Base-by-base conservation (phyloP, 1,140 invertebrate genomes). In the Macrocentrus cingulum region DNA sequence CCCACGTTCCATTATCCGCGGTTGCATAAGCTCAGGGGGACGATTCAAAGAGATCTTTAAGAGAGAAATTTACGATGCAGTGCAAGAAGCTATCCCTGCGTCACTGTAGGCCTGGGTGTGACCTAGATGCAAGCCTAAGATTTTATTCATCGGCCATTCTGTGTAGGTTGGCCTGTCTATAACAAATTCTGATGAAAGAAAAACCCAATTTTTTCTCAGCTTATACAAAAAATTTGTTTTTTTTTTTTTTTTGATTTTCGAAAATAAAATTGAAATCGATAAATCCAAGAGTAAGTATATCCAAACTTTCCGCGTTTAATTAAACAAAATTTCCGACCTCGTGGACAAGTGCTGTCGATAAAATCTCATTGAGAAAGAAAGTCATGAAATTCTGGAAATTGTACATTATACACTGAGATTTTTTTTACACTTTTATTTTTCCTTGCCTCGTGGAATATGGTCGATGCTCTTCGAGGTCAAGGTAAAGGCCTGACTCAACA, bases 391-490 rank as follows among this genome's bases (percentile, higher is more conserved):
- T 51, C 45, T 36, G 56, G 51, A 58, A 62, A 56, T 45, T 15
- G 36, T 39, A 48, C 48, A 59, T 52, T 56, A 59, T 32, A 53
- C 37, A 46, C 32, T 16, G 20, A 50, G 18, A 41, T 36, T 48
- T 16, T 50, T n/a, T 61, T 54, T 59, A 59, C 53, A 58, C 51
- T 61, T 58, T 59, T 49, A 44, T 67, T 60, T 48, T 65, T 61
- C 70, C 68, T 63, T 64, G 71, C 70, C 70, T 75, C 69, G 73
- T 65, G 66, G 67, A 69, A 67, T 61, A 71, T 66, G 66, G 68
- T 73, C 71, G 65, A 66, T 66, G 64, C 64, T 72, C 63, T 67
- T 70, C 70, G 72, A 76, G 73, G 72, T 69, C 71, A 66, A 73
- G 71, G 72, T 67, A 69, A 75, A 75, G 74, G 70, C 59, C 65